Evolutionary conservation across 2,888 invertebrate species (phyloP).

Genomic region (Drosophila flavopinicola): DNA sequence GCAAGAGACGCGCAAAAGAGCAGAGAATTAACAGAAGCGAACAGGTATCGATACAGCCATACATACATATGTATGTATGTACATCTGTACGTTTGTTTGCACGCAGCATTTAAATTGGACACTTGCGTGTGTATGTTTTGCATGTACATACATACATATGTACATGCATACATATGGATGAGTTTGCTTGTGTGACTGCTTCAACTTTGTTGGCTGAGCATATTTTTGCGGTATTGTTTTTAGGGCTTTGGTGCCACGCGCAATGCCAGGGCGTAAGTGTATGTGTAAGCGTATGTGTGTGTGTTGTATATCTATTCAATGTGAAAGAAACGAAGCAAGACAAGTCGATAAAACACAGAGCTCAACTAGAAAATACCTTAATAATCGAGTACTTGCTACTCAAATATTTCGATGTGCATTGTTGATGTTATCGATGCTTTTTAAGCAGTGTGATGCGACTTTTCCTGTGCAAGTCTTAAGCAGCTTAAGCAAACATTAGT

Average conservation of each 20-base stretch:
- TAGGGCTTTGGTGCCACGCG: conserved; percentile 52
- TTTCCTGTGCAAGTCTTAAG: no score
- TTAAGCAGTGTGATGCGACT: no score
- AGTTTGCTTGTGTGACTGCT: conserved; percentile 27
- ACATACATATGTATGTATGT: conserved; percentile 10
- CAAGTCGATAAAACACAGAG: neutral
- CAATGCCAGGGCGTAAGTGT: conserved; percentile 15
- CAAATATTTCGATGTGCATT: neutral
- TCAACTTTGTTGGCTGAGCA: conserved; percentile 56
- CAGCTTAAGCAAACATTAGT: no score
- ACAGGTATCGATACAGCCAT: conserved; percentile 51
- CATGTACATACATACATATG: conserved; percentile 1
- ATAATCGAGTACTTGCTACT: neutral
- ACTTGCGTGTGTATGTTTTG: conserved; percentile 28
- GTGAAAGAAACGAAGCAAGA: conserved; percentile 31
- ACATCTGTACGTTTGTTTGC: conserved; percentile 8
- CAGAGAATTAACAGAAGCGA: conserved; percentile 44
- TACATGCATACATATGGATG: conserved; percentile 3
- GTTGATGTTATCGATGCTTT: neutral
- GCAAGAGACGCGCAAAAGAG: conserved; percentile 46
- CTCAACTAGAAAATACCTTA: conserved; percentile 30
- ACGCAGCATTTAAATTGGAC: conserved; percentile 44
- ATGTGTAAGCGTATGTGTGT: conserved; percentile 6
- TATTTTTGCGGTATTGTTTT: conserved; percentile 48
- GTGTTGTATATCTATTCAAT: conserved; percentile 10